Base-by-base conservation (phyloP, 1,140 invertebrate species). In the Leptinotarsa defecta region DNA sequence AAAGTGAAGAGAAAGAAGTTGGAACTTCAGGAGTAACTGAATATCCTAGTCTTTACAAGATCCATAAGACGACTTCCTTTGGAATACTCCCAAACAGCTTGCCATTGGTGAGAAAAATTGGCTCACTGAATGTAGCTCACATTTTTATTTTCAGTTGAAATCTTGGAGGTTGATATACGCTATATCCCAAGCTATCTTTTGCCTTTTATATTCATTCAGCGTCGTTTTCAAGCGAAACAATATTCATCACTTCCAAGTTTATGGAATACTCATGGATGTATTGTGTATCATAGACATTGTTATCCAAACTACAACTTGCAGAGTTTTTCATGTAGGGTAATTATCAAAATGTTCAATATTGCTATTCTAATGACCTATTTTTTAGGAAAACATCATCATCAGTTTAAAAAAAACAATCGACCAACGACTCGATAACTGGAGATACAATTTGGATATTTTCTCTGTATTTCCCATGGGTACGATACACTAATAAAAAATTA, bases 371-470 rank as follows among this genome's bases (percentile, higher is more conserved):
- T 11, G 2, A 8, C 65, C 11, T 11, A 85, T 84, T 78, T 86
- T 86, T 86, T 77, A 87, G 85, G 76, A 81, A 79, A 72, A 83
- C 85, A 75, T 80, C 86, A 49, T 84, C 77, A 52, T 79, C 80
- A 13, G 83, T 86, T 65, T 71, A 72, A 57, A 17, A 19, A 76
- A 74, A 11, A 87, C 86, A 74, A 71, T 87, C 6, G 81, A 78
- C 52, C 85, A 86, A 62, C 82, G 83, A 74, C 82, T 87, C 80
- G 83, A 84, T 73, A 85, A 84, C 8, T 76, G 86, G 13, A 83
- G 84, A 1, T 87, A 86, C 79, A 86, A 86, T 74, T 78, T 86
- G 43, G 86, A 87, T 73, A 71, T 86, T 4, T 74, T 86, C 63
- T 82, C 86, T 52, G 80, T 86, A 63, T 83, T 87, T 76, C 86